phyloP scores from a whole-genome alignment of 2,888 invertebrate genomes.

The Nudaria mundana region DNA sequence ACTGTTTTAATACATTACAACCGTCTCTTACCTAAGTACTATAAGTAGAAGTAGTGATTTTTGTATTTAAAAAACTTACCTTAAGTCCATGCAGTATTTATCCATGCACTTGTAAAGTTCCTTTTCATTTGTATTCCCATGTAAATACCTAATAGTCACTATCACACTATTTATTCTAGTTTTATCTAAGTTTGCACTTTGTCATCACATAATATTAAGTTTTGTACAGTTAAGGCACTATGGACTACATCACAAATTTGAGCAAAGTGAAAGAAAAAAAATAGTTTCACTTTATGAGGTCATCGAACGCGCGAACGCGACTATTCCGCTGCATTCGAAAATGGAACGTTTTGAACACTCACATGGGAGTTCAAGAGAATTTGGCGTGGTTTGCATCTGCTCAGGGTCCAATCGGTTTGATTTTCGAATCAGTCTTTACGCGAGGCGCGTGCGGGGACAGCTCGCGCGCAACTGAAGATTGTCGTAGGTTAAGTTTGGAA shows the following conservation, averaged over 20 bases:
- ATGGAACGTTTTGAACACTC: constrained; percentile 49
- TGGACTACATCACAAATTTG: constrained; percentile 75
- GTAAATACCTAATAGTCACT: constrained; percentile 55
- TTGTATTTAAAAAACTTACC: constrained; percentile 51
- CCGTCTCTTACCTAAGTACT: constrained; percentile 13
- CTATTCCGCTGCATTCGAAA: constrained; percentile 55
- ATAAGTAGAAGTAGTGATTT: constrained; percentile 17
- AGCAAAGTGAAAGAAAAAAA: constrained; percentile 61
- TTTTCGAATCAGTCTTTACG: constrained; percentile 49
- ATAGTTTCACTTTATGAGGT: constrained; percentile 65
- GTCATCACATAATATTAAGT: constrained; percentile 65
- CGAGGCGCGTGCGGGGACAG: constrained; percentile 67
- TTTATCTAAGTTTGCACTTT: constrained; percentile 70
- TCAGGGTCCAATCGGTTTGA: constrained; percentile 59
- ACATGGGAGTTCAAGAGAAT: constrained; percentile 47
- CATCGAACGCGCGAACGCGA: constrained; percentile 52
- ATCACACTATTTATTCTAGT: constrained; percentile 54
- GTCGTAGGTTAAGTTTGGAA: constrained; percentile 77
- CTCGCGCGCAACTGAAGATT: constrained; percentile 79
- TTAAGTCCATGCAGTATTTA: constrained; percentile 51
- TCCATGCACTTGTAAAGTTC: constrained; percentile 54
- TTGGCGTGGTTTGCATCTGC: constrained; percentile 46
- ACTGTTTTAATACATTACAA: constrained; percentile 38
- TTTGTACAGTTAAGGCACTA: constrained; percentile 74
- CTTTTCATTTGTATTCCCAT: constrained; percentile 31